Percentiles rank a stretch among this genome's conserved stretches.
Conservation (phyloP, 1,140 invertebrate species). For the Ostrea denselamellosa region DNA sequence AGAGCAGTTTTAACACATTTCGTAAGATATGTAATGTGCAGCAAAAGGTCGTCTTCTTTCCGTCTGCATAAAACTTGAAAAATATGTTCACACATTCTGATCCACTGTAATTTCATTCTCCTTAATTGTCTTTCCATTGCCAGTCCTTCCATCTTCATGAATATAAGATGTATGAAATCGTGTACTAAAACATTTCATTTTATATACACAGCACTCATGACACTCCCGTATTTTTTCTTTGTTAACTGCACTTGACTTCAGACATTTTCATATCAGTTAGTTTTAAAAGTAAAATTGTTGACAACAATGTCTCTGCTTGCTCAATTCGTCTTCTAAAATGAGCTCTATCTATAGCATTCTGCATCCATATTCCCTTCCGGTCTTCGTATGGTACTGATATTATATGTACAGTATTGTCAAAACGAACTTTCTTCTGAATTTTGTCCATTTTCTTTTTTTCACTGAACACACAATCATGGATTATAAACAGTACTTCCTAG, state of each 20-base stretch:
- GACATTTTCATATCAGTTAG: conserved; percentile 30
- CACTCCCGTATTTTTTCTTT: background rate
- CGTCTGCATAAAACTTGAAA: background rate
- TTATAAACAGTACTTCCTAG: no score
- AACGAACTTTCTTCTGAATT: background rate
- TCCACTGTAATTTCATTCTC: conserved; percentile 22
- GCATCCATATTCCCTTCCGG: conserved; percentile 41
- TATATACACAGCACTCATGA: background rate
- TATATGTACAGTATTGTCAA: conserved; percentile 9
- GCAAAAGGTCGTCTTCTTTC: background rate
- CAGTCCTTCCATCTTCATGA: background rate
- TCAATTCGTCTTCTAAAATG: conserved; percentile 44
- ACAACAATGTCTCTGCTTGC: conserved; percentile 18
- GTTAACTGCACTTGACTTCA: background rate
- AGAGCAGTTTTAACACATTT: background rate
- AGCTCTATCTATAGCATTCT: conserved; percentile 40
- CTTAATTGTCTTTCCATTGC: conserved; percentile 31
- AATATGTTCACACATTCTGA: conserved; percentile 18
- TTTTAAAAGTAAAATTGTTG: conserved; percentile 25
- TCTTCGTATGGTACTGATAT: conserved; percentile 29
- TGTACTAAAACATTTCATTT: background rate
- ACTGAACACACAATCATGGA: no score
- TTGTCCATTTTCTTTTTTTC: background rate
- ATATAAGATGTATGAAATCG: background rate
- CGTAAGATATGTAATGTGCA: conserved; percentile 10